Evolutionary conservation across 2,113 vertebrate genomes (phyloP), one percentile per base, ranked within the genome.

Genomic region (Phoenicopterus ruber): DNA sequence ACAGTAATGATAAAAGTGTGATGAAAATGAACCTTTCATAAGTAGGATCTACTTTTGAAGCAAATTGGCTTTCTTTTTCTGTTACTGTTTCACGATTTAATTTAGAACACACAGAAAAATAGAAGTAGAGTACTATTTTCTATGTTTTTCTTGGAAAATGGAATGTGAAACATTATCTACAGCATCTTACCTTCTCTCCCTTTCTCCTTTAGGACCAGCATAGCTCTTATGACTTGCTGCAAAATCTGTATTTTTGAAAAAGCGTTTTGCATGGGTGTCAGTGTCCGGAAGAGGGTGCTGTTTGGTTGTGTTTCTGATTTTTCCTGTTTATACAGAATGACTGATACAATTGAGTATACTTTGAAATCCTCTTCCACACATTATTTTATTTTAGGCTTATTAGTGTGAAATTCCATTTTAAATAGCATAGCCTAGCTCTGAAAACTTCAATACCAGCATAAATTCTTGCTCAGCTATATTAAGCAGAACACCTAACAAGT

Each of bases 371-470:
- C 85, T 97, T 96, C 95, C 86, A 74, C 97, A 88, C 95, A 24
- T 87, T 97, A 97, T 90, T 97, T 98, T 97, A 96, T 98, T 98
- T 98, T 96, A 92, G 95, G 90, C 96, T 97, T 96, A 92, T 98
- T 94, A 97, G 97, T 97, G 96, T 96, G 98, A 98, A 97, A 98
- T 97, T 97, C 94, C 70, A 83, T 97, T 97, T 97, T 95, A 97
- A 97, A 97, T 88, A 97, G 96, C 95, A 54, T 85, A 97, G 96
- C 97, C 92, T 32, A 71, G 88, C 97, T 96, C 96, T 34, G 90
- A 95, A 96, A 98, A 86, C 91, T 97, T 96, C 84, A 82, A 67
- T 92, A 95, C 87, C 78, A 54, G 97, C 94, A 88, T 61, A 72
- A 97, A 94, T 96, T 97, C 96, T 89, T 77, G 81, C 95, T 97